Conservation (phyloP, 2,888 invertebrate genomes). For the Drosophila vallismaia region DNA sequence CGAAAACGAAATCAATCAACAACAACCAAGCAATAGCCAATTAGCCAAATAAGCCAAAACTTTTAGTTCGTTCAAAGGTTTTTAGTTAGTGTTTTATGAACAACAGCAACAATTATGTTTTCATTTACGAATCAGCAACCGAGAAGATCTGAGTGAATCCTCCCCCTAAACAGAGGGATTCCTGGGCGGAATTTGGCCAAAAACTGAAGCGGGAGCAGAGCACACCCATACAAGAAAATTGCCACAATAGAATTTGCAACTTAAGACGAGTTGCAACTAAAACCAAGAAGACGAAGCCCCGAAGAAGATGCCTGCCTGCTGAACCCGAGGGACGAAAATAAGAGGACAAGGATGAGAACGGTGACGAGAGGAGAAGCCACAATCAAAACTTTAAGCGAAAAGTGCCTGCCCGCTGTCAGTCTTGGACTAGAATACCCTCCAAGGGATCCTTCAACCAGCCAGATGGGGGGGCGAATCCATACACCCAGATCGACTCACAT, state of each 20-base stretch:
- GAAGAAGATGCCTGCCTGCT: constrained; percentile 45
- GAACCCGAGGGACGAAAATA: constrained; percentile 29
- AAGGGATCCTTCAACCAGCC: constrained; percentile 6
- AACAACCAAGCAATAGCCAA: constrained; percentile 68
- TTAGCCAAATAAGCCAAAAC: constrained; percentile 74
- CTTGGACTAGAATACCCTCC: background rate
- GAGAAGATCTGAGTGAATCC: constrained; percentile 26
- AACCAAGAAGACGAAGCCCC: constrained; percentile 28
- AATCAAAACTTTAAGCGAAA: constrained; percentile 36
- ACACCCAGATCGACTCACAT: constrained; percentile 48
- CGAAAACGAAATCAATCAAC: constrained; percentile 51
- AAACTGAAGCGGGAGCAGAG: constrained; percentile 20
- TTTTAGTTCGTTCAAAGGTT: constrained; percentile 49
- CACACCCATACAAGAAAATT: constrained; percentile 62
- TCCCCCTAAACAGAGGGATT: background rate
- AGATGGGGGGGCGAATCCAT: constrained; percentile 13
- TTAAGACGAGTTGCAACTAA: constrained; percentile 21
- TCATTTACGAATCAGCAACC: constrained; percentile 48
- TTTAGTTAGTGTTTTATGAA: constrained; percentile 64
- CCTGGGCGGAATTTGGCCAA: constrained; percentile 1
- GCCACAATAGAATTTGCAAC: constrained; percentile 55
- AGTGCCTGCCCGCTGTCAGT: constrained; percentile 17
- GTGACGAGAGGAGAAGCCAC: constrained; percentile 28
- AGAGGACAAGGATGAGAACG: constrained; percentile 2
- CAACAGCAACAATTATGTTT: constrained; percentile 72